Evolutionary conservation across 2,797 vertebrate genomes (phyloP), one percentile per base, ranked within the genome.

Genomic region (Spinus pinus): DNA sequence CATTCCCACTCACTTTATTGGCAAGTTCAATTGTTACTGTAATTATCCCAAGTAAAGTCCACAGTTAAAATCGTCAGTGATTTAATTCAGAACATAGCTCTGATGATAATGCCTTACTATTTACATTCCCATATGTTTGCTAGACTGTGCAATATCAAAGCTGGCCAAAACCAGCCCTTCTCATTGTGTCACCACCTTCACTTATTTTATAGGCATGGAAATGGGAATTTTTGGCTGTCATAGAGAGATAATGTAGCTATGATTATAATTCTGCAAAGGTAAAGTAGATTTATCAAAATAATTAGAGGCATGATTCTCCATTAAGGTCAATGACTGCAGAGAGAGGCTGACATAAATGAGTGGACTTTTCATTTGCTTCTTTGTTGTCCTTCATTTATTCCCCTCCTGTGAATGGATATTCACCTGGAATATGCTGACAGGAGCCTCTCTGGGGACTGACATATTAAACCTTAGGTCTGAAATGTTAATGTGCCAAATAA

Each of bases 241-340:
- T 72, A 50, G 53, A 91, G 51, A 93, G 88, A 97, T 96, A 97
- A 97, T 81, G 42, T 96, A 97, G 73, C 95, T 93, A 94, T 94
- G 90, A 93, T 94, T 96, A 97, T 97, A 97, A 97, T 94, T 96
- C 88, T 86, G 72, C 86, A 95, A 96, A 97, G 77, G 83, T 96
- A 97, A 97, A 96, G 69, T 95, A 95, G 88, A 97, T 97, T 95
- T 96, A 97, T 97, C 94, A 97, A 94, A 97, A 97, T 97, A 97
- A 97, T 96, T 96, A 83, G 93, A 97, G 66, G 67, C 54, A 92
- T 95, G 92, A 94, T 95, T 95, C 80, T 96, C 86, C 73, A 95
- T 95, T 97, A 94, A 81, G 67, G 80, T 95, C 94, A 97, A 79
- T 6, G 49, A 91, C 92, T 96, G 30, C 77, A 95, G 75, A 93